phyloP scores from a whole-genome alignment of 2,113 vertebrate species.

The Toxostoma redivivum region DNA sequence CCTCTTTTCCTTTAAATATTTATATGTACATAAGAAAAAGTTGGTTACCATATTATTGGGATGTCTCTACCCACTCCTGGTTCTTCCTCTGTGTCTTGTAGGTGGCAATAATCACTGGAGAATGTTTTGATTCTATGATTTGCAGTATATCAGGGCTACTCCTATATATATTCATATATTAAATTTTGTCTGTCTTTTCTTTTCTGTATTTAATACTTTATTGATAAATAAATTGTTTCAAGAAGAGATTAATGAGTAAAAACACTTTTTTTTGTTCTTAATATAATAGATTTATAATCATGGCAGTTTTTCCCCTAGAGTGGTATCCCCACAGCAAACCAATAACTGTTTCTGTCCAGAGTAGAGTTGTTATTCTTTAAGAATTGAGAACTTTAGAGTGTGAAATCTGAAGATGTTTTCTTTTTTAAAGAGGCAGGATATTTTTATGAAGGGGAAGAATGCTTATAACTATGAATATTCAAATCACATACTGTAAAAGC shows the following conservation, averaged over 20 bases:
- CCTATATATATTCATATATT: not conserved
- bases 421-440: not conserved
- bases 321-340: not conserved
- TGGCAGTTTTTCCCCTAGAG: not conserved
- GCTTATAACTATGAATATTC: not conserved
- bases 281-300: not conserved
- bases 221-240: not conserved
- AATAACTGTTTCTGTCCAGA: not conserved
- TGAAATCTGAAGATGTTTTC: not conserved
- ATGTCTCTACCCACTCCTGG: not conserved
- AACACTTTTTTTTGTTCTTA: fast-evolving
- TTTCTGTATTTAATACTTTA: not conserved
- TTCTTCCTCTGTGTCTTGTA: not conserved
- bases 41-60: not conserved
- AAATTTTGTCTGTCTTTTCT: not conserved
- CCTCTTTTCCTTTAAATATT: not conserved
- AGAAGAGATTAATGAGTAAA: not conserved
- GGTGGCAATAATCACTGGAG: not conserved
- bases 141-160: not conserved
- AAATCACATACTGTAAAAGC: not conserved
- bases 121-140: not conserved
- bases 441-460: not conserved
- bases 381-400: not conserved
- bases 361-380: not conserved
- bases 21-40: fast-evolving